A percentile compares a stretch with the other conserved stretches of the same genome.
These are phyloP conservation scores for Macrochelys suwanniensis DNA, from an alignment of 2,797 vertebrate genomes.

Conservation along the genomic window DNA sequence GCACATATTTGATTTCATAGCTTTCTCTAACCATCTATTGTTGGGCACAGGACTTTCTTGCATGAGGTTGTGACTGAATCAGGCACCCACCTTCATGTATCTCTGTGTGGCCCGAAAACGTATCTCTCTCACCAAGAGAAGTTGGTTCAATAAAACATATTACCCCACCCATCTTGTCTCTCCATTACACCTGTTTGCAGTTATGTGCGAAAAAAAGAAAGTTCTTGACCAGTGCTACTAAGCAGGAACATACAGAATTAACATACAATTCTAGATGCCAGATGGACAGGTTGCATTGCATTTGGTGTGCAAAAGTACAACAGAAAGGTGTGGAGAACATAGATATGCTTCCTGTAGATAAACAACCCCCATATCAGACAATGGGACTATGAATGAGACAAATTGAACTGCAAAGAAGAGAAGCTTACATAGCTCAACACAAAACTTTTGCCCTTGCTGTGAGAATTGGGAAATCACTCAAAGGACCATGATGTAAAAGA, in stretches of 20 bases:
- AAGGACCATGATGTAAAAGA: not conserved
- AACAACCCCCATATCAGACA: not conserved
- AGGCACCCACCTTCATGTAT: not conserved
- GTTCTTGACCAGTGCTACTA: not conserved
- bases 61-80: not conserved
- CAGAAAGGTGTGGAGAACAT: not conserved
- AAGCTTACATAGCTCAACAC: not conserved
- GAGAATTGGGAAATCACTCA: not conserved
- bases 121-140: not conserved
- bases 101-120: not conserved
- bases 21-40: not conserved
- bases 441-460: not conserved
- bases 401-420: not conserved
- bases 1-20: not conserved
- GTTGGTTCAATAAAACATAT: not conserved
- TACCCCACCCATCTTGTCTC: not conserved
- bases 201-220: not conserved
- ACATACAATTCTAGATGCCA: not conserved
- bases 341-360: not conserved
- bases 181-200: accelerated
- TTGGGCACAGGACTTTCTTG: not conserved
- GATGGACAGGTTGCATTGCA: not conserved
- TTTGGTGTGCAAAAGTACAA: not conserved
- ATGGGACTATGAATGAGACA: not conserved
- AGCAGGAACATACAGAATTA: not conserved